Base-by-base conservation (phyloP, 2,888 invertebrate species). In the Andrena hattorfiana region DNA sequence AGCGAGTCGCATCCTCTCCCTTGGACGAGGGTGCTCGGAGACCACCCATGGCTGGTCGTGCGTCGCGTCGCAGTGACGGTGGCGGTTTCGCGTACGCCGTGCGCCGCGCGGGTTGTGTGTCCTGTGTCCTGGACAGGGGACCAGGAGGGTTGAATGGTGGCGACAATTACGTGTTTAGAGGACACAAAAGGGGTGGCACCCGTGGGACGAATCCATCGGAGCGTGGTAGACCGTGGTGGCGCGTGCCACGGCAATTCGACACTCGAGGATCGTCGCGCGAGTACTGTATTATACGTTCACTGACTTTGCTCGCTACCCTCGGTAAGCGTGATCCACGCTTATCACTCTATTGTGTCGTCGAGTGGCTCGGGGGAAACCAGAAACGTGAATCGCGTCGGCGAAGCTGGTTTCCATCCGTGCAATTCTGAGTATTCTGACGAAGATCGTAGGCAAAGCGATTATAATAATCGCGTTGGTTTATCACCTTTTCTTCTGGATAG, bases 161-260 rank as follows among this genome's bases (percentile, higher is more conserved):
- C 90, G 92, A 92, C 92, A 92, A 92, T 92, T 92, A 92, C 90
- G 89, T 90, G 92, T 92, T 92, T 92, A 92, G 90, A 89, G 88
- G 87, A 85, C 85, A 91, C 91, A 90, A 87, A 91, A 90, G 90
- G 88, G 85, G 87, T 85, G 86, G 84, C 83, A 90, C 90, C 90
- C 92, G 91, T 92, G 92, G 91, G 92, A 92, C 88, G 86, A 86
- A 86, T 72, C 85, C 87, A 86, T 83, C 80, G 88, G 87, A 86
- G 82, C 87, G 89, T 89, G 88, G 79, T 87, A 89, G 83, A 91
- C 88, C 42, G 13, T 42, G 42, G 42, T 42, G 42, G 42, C 42
- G 42, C 90, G 91, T 92, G 92, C 90, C 90, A 72, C 59, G 85
- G 82, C 89, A 89, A 91, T 91, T 91, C 89, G 71, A 85, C 85